Evolutionary conservation across 2,113 vertebrate species (phyloP).

Genomic region (Mustela nigripes): DNA sequence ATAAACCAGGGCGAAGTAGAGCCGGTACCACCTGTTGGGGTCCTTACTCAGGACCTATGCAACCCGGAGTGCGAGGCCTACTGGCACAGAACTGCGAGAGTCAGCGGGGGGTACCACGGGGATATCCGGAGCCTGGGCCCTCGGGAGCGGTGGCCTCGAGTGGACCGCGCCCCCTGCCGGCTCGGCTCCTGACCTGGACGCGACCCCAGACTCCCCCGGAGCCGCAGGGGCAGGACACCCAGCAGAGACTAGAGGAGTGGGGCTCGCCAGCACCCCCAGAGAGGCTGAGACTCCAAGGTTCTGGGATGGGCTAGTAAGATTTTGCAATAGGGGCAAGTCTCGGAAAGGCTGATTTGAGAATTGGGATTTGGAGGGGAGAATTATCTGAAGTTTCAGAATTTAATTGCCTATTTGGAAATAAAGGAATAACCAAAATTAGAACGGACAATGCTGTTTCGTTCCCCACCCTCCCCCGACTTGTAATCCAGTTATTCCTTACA

Average conservation of each 20-base stretch:
- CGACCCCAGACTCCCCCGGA: conserved; percentile 38
- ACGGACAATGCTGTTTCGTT: conserved; percentile 50
- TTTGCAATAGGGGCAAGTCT: conserved; percentile 60
- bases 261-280: not conserved
- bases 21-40: not conserved
- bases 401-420: conserved; percentile 75
- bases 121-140: not conserved
- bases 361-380: conserved; percentile 25
- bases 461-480: too few species aligned
- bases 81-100: not conserved
- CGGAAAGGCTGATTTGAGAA: conserved; percentile 58
- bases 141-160: not conserved
- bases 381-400: conserved; percentile 60
- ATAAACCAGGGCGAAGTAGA: not conserved
- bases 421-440: conserved; percentile 71
- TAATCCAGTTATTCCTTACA: conserved; percentile 75
- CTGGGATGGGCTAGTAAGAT: conserved; percentile 29
- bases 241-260: not conserved
- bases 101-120: not conserved
- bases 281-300: not conserved
- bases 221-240: not conserved
- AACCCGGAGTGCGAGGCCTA: not conserved
- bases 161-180: conserved; percentile 68
- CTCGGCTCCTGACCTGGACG: conserved; percentile 47
- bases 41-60: not conserved